Base-by-base conservation (phyloP, 2,797 vertebrate species). In the Cottoperca gobio region DNA sequence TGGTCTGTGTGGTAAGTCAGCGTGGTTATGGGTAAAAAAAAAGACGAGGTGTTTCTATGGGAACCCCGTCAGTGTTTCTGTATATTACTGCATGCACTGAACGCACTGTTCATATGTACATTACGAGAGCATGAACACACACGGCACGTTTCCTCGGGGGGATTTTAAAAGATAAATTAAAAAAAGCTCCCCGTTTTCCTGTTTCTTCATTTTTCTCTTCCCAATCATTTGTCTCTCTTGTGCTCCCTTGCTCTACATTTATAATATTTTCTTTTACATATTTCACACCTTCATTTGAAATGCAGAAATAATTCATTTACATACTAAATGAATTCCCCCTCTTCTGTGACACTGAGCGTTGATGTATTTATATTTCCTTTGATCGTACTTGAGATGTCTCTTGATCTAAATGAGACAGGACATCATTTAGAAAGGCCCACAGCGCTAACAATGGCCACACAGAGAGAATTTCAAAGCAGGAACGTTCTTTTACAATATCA, bases 291-390 rank as follows among this genome's bases (percentile, higher is more conserved):
- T 28, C 81, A 76, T 83, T 70, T 83, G 49, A 86, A 86, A 81
- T 78, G 76, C 72, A 84, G 65, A 83, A 78, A 71, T 73, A 76
- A 86, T 65, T 76, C 9, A 90, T 90, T 90, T 87, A 62, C 90
- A 89, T 87, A 80, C 35, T 70, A 67, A 87, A 86, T 81, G 45
- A 70, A 83, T 86, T 85, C 64, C 35, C 39, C 46, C 57, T 61
- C 83, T 78, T 39, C 59, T 69, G 60, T 63, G 65, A 79, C 79
- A 49, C 60, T n/a, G 46, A 78, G 67, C 35, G 28, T 60, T 2
- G 31, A 69, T 57, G 52, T 53, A 66, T 87, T 59, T 70, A 55
- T n/a, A 31, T 59, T 61, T 76, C 53, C 68, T 90, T 89, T 90
- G 86, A 89, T 86, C 80, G 23, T 49, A 83, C 83, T 87, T 82